Base-by-base conservation (phyloP, 2,797 vertebrate species). In the Fundulus diaphanus region DNA sequence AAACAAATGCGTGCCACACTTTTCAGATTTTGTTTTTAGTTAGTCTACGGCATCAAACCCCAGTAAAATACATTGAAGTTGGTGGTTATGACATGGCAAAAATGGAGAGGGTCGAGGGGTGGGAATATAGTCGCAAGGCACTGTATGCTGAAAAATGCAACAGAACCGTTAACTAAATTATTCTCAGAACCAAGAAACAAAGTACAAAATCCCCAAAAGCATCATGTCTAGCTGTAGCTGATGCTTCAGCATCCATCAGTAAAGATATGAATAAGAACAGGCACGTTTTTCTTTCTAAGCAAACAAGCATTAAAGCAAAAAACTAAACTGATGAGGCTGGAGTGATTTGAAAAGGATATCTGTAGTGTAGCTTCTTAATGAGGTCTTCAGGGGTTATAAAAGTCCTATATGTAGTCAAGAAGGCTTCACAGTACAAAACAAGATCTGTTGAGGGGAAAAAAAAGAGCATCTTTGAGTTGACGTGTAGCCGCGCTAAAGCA, bases 341-440 rank as follows among this genome's bases (percentile, higher is more conserved):
- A 79, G 59, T 8, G 72, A 75, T 84, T 73, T 82, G 48, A 77
- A 91, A 96, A 99, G 97, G 98, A 98, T 99, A 99, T 99, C 98
- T 96, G 94, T 98, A 97, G 90, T 98, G 98, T 82, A 99, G 95
- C 91, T 99, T 99, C 94, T 97, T 97, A 91, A 99, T 99, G 91
- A 99, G 97, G 87, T 99, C 98, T 88, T 99, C 98, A 0, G 98
- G 98, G 68, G 92, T 96, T 90, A 99, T 99, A 85, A 99, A 99
- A 5, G 98, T 99, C 88, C 98, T 94, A 92, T 99, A 99, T 0
- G 98, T 99, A 12, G 98, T 99, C 90, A 99, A 92, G 89, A 99
- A 99, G 86, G 98, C 98, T 95, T 99, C 98, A 84, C 97, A 99
- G 95, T 99, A 99, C 92, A 99, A 92, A 90, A 99, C 98, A 71